Evolutionary conservation across 2,888 invertebrate genomes (phyloP), one percentile per base, ranked within the genome.

Genomic region (Apocheima hispidaria): DNA sequence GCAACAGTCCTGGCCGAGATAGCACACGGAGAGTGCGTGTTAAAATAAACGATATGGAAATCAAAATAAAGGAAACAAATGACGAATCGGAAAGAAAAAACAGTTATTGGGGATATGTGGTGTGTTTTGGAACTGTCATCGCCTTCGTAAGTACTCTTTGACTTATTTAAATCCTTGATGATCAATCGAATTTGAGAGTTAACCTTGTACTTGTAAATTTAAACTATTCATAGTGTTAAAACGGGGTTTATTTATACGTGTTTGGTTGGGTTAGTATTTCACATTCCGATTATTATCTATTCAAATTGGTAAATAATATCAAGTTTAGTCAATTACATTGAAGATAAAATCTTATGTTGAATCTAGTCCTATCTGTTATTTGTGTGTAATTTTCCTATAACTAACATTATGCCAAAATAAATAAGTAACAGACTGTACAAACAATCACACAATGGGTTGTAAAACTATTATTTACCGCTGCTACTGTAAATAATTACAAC

Each of bases 111-210:
- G 96, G 96, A 4, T 95, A 95, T 84, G 87, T 94, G 52, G 94
- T 96, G 30, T 94, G 95, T 46, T 79, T 95, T 20, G 95, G 95
- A 18, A 93, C 94, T 58, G 89, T 94, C 46, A 81, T 95, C 23
- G 94, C 94, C 48, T 95, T 95, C 81, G 95, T 96, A 83, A 95
- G 95, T 90, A 72, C 30, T 41, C 55, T 33, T 40, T 14, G 12
- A 21, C 21, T 53, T 12, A 23, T 18, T 21, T 1, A 16, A 54
- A 26, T 28, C 18, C 28, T 41, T 51, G 40, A 6, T n/a, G 14
- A 26, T 18, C 30, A 46, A 18, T 46, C 30, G 2, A 14, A 36
- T 9, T 36, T 49, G 50, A 50, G 16, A 46, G 30, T 18, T 36
- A 50, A 38, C 38, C 38, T 50, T 50, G 50, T 4, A 38, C 14